Evolutionary conservation across 1,140 invertebrate genomes (phyloP), one percentile per base, ranked within the genome.

Genomic region (Zaprionus capensis): DNA sequence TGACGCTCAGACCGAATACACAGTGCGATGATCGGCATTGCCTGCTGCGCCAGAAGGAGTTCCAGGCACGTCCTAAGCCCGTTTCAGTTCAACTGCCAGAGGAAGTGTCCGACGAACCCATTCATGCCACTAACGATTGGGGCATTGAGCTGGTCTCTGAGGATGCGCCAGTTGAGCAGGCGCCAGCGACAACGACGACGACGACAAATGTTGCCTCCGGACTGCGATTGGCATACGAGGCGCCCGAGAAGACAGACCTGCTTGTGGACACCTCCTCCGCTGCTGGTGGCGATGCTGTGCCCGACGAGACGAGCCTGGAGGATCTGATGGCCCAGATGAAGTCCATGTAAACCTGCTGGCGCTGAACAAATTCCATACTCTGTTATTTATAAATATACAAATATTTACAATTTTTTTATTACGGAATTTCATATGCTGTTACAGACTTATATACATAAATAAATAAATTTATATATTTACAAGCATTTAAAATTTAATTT

Each of bases 91-190:
- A 93, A 20, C 93, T 94, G n/a, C 94, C 94, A 67, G 94, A 95
- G 59, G 93, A 94, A 22, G 92, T 94, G n/a, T 58, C 61, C 46
- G 94, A 95, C 71, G 93, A 94, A 57, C 95, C 96, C 0, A 64
- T 98, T 14, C 98, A 99, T 87, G 96, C 97, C 85, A 97, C 97
- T 55, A 99, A 99, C 93, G 96, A 98, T 69, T 99, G 97, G 97
- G 98, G 98, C 95, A 95, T 94, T 88, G 92, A 93, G 56, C 59
- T 93, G 41, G 91, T 93, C 15, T 76, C 82, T 1, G 86, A 91
- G 14, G 85, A 91, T 65, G 65, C 67, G 3, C 69, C 78, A 0
- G 65, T 70, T 4, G 58, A 31, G n/a, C 44, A 22, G 28, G 24
- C 49, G 5, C 56, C 6, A 22, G 22, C 17, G 31, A 34, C 31